Evolutionary conservation across 1,140 invertebrate species (phyloP).

Genomic region (Papilio machaon): DNA sequence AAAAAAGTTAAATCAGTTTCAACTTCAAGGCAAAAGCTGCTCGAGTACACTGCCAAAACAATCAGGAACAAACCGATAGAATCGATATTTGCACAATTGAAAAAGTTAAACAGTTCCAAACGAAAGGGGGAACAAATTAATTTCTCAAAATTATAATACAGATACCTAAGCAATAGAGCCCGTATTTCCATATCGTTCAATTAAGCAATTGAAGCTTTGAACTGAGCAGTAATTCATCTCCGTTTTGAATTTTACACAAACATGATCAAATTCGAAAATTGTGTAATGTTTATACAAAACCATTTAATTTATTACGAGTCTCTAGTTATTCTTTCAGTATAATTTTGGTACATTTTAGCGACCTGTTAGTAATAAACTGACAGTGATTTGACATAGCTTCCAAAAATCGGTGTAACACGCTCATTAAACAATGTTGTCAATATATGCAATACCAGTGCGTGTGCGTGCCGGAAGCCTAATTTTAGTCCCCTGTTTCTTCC

Average conservation of each 20-base stretch:
- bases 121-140: slow-evolving; percentile 20
- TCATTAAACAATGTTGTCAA: too few relatives aligned
- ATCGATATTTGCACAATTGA: slow-evolving; percentile 27
- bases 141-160: slow-evolving; percentile 10
- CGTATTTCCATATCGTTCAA: slow-evolving; percentile 14
- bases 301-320: too few relatives aligned
- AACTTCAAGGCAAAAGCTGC: neutral
- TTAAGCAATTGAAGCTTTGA: slow-evolving; percentile 1
- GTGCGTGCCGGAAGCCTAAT: too few relatives aligned
- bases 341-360: too few relatives aligned
- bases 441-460: too few relatives aligned
- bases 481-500: too few relatives aligned
- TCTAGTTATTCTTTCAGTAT: too few relatives aligned
- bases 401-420: too few relatives aligned
- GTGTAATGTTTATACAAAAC: too few relatives aligned
- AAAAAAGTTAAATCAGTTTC: neutral
- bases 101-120: slow-evolving; percentile 32
- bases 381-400: too few relatives aligned
- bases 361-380: too few relatives aligned
- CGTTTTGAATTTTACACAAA: neutral
- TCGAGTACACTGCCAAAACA: neutral
- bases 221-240: slow-evolving; percentile 10
- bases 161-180: neutral
- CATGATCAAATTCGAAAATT: neutral
- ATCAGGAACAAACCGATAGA: slow-evolving; percentile 11